A percentile compares a stretch with the other conserved stretches of the same genome.
Conservation (phyloP, 1,140 invertebrate genomes). For the Drosophila mauritiana region DNA sequence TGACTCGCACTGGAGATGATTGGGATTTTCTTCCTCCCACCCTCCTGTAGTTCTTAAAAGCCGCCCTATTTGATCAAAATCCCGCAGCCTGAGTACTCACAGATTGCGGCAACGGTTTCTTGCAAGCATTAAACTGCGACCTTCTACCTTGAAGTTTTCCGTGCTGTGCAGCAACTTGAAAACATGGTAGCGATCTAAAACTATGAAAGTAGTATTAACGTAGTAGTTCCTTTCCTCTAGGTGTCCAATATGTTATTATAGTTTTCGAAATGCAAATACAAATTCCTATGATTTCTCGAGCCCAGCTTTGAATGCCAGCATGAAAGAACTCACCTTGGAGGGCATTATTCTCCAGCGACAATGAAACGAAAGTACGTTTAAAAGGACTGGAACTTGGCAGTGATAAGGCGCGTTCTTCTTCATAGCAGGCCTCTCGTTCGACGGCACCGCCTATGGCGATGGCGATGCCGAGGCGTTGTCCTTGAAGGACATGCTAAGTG, state of each 20-base stretch:
- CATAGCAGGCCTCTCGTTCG: conserved; percentile 9
- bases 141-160: background rate
- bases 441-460: background rate
- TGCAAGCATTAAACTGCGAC: background rate
- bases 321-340: background rate
- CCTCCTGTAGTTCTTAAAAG: background rate
- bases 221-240: background rate
- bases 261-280: background rate
- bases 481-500: conserved; percentile 63
- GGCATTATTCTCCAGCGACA: conserved; percentile 2
- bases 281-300: background rate
- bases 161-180: background rate
- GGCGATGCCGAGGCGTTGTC: conserved; percentile 30
- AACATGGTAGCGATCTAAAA: too few relatives aligned
- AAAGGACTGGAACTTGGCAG: conserved; percentile 2
- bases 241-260: background rate
- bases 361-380: background rate
- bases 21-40: conserved; percentile 21
- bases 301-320: background rate
- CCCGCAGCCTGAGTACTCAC: background rate
- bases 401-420: conserved; percentile 34
- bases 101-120: background rate
- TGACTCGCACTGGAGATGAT: conserved; percentile 37
- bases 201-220: too few relatives aligned
- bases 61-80: background rate